Conservation (phyloP, 92 coral and sea anemone genomes). For the Epizoanthus illoricatus region DNA sequence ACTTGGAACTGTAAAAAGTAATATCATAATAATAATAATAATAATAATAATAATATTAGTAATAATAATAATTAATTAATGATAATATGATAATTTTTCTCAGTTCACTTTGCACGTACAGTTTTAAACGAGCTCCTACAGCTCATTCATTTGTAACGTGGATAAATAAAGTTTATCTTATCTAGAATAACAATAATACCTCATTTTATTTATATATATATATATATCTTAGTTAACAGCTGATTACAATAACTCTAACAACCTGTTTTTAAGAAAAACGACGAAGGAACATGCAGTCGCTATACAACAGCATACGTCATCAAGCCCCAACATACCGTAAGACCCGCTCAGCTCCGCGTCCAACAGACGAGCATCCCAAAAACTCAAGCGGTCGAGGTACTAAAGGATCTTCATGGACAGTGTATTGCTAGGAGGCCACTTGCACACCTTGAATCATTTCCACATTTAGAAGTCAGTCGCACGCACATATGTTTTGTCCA, state of each 20-base stretch:
- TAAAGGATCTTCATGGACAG: not conserved
- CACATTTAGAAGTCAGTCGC: not conserved
- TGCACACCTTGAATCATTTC: not conserved
- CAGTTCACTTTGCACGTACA: too few species aligned
- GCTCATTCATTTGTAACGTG: too few species aligned
- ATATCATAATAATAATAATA: not conserved
- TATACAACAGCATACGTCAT: not conserved
- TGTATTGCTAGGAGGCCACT: not conserved
- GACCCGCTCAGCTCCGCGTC: not conserved
- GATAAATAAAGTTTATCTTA: too few species aligned
- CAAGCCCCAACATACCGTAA: conserved; percentile 6
- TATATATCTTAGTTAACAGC: not conserved
- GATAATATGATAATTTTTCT: too few species aligned
- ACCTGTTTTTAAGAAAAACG: not conserved
- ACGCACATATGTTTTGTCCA: not conserved
- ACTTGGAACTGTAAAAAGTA: too few species aligned
- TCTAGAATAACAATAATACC: not conserved
- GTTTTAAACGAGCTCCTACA: too few species aligned
- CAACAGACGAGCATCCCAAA: conserved; percentile 13
- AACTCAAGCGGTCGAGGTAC: conserved; percentile 17
- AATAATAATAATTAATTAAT: not conserved
- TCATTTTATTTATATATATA: too few species aligned
- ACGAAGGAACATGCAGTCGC: not conserved
- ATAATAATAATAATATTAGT: not conserved
- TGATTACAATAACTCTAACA: too few species aligned